A percentile compares a stretch with the other conserved stretches of the same genome.
Evolutionary conservation across 2,888 invertebrate species (phyloP).

Genomic region (Dysmachus trigonus): DNA sequence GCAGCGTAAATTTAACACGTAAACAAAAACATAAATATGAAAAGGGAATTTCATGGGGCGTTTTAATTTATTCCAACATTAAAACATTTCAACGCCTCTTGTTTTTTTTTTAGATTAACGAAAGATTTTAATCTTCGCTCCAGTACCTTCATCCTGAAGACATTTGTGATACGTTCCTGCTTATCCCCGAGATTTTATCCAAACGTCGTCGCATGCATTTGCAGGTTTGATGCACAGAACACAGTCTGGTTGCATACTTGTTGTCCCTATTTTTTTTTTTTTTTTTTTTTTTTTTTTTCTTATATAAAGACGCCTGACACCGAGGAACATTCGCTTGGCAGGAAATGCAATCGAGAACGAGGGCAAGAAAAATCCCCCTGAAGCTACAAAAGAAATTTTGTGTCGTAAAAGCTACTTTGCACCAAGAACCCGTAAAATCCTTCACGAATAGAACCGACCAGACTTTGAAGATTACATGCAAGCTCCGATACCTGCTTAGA

Average conservation of each 20-base stretch:
- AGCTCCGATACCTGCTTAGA: slow-evolving; percentile 48
- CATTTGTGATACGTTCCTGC: slow-evolving; percentile 14
- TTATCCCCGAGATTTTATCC: neutral
- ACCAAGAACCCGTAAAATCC: slow-evolving; percentile 49
- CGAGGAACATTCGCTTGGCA: slow-evolving; percentile 9
- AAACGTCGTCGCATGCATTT: slow-evolving; percentile 17
- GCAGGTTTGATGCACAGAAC: neutral
- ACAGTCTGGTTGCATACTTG: slow-evolving; percentile 11
- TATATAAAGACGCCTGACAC: slow-evolving; percentile 2
- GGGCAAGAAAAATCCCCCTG: slow-evolving; percentile 21
- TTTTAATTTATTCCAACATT: slow-evolving; percentile 16
- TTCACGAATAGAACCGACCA: slow-evolving; percentile 40
- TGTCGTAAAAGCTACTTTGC: slow-evolving; percentile 47
- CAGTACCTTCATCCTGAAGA: slow-evolving; percentile 37
- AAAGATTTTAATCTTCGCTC: slow-evolving; percentile 40
- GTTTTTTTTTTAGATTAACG: slow-evolving; percentile 5
- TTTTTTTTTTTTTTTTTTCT: neutral
- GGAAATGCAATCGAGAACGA: slow-evolving; percentile 36
- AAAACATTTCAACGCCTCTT: slow-evolving; percentile 11
- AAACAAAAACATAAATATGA: neutral
- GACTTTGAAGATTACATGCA: slow-evolving; percentile 49
- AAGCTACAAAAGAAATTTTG: slow-evolving; percentile 42
- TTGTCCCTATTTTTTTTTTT: neutral
- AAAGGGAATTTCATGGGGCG: neutral
- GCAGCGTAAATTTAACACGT: neutral